These are phyloP conservation scores for Phoebastria nigripes DNA, from an alignment of 2,797 vertebrate genomes.

Conservation along the genomic window DNA sequence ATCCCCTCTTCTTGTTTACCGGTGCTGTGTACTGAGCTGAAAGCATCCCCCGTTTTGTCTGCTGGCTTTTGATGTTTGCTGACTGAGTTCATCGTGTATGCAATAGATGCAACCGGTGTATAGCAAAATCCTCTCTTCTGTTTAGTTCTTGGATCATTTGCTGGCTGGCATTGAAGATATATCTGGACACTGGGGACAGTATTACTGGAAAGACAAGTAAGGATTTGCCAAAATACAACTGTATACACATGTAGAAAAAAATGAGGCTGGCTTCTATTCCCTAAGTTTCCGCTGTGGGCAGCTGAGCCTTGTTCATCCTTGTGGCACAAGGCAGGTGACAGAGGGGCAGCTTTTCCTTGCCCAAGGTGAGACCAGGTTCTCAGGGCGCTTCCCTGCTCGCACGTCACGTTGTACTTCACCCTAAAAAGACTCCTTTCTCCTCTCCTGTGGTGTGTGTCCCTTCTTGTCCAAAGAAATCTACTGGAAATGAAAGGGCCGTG, in stretches of 20 bases:
- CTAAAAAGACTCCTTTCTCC: not conserved
- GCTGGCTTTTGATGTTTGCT: not conserved
- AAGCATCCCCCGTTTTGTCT: not conserved
- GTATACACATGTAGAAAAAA: not conserved
- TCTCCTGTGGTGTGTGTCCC: not conserved
- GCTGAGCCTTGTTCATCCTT: not conserved
- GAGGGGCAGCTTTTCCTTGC: not conserved
- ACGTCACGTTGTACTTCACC: not conserved
- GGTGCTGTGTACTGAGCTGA: not conserved
- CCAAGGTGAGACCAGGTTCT: not conserved
- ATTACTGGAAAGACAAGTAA: conserved; percentile 91
- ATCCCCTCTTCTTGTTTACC: not conserved
- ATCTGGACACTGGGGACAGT: conserved; percentile 85
- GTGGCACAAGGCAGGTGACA: not conserved
- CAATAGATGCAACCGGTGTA: not conserved
- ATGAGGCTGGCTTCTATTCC: conserved; percentile 5
- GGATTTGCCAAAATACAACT: conserved; percentile 48
- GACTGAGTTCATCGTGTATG: not conserved
- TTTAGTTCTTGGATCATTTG: conserved; percentile 84
- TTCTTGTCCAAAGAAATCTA: not conserved
- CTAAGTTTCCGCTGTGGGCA: not conserved
- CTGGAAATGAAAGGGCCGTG: not conserved
- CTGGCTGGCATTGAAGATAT: conserved; percentile 85
- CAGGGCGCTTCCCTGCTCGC: not conserved
- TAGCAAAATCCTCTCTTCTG: conserved; percentile 46